Percentiles rank a stretch among this genome's conserved stretches.
phyloP scores from a whole-genome alignment of 53 echinoderm and acorn worm genomes.

The Echinarachnius parma region DNA sequence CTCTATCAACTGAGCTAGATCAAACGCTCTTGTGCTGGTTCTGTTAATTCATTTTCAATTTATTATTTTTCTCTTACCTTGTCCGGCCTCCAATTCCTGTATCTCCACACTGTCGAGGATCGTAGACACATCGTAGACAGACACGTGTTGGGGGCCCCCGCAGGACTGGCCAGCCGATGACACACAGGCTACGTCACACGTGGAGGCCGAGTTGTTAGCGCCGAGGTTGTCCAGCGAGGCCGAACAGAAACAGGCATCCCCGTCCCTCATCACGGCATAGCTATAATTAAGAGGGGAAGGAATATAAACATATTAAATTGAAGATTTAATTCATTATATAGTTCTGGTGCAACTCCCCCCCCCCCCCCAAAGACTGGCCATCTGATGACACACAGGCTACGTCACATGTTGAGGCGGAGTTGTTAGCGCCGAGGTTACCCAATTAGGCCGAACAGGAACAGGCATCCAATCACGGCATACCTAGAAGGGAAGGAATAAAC shows the following conservation, averaged over 20 bases:
- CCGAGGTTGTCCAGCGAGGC: conserved; percentile 14
- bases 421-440: conserved; percentile 13
- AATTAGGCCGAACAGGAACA: conserved; percentile 12
- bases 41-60: too few relatives aligned
- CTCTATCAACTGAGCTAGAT: too few relatives aligned
- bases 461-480: conserved; percentile 2
- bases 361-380: conserved; percentile 23
- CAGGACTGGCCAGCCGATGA: conserved; percentile 18
- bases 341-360: too few relatives aligned
- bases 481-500: not conserved
- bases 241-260: conserved; percentile 20
- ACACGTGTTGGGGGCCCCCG: conserved; percentile 3
- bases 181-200: conserved; percentile 33
- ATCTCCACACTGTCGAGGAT: conserved; percentile 11
- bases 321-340: too few relatives aligned
- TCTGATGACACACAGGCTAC: conserved; percentile 19
- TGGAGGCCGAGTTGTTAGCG: not conserved
- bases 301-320: too few relatives aligned
- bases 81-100: conserved; percentile 13
- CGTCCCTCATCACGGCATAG: conserved; percentile 11
- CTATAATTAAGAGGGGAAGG: not conserved
- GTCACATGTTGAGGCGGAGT: conserved; percentile 22
- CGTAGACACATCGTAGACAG: conserved; percentile 3
- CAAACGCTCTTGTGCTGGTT: too few relatives aligned
- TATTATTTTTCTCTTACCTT: too few relatives aligned